phyloP scores from a whole-genome alignment of 37 sponge, comb jelly and placozoan genomes.

The Mnemiopsis leidyi region DNA sequence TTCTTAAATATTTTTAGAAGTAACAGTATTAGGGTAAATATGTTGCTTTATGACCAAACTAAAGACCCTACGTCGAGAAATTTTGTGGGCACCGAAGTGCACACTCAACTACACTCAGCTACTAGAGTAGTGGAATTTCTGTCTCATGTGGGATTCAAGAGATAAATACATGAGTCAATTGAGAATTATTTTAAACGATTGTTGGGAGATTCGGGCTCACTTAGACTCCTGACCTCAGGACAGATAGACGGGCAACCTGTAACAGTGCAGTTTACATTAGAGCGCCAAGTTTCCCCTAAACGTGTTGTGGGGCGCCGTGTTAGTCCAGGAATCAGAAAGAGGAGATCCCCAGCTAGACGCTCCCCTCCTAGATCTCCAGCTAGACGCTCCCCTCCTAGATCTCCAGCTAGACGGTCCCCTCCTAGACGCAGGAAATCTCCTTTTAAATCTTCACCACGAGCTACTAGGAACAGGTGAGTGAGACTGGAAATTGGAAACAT shows the following conservation, averaged over 20 bases:
- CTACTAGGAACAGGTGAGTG: conserved; percentile 25
- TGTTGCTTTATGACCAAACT: too few relatives aligned
- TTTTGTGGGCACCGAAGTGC: too few relatives aligned
- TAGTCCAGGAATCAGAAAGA: background rate
- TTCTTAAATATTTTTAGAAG: too few relatives aligned
- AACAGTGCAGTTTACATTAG: conserved; percentile 52
- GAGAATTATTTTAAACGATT: too few relatives aligned
- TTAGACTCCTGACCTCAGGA: background rate
- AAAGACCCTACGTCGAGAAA: too few relatives aligned
- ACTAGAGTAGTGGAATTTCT: too few relatives aligned
- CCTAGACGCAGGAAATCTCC: background rate
- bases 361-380: background rate
- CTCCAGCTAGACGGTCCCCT: background rate
- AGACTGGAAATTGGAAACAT: background rate
- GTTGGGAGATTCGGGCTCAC: too few relatives aligned
- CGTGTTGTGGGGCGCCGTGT: background rate
- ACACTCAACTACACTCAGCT: too few relatives aligned
- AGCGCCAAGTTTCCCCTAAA: conserved; percentile 52
- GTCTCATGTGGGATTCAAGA: too few relatives aligned
- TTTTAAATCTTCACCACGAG: background rate
- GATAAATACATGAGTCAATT: too few relatives aligned
- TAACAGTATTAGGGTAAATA: too few relatives aligned
- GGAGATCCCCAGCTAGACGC: background rate
- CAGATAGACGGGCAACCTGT: conserved; percentile 58
- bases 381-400: conserved; percentile 37